Base-by-base conservation (phyloP, 2,113 vertebrate genomes). In the Anhinga rufa region DNA sequence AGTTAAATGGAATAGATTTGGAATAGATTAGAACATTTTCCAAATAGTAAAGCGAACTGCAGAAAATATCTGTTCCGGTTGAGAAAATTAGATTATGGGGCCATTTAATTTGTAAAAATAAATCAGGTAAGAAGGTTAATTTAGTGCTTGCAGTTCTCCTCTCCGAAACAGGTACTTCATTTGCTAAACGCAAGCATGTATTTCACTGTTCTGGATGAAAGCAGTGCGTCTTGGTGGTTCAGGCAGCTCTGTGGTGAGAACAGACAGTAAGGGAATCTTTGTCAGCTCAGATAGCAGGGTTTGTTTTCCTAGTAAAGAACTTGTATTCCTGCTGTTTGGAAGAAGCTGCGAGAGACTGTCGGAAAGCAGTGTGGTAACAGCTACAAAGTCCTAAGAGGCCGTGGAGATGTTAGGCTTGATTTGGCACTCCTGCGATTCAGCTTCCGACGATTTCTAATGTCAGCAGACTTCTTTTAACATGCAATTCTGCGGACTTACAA, bases 301-400 rank as follows among this genome's bases (percentile, higher is more conserved):
- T 95, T 88, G 61, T 79, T 95, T 86, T 48, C 77, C 72, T 61
- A 38, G 64, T 81, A 90, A 91, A 86, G 92, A 62, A 78, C 64
- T 91, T 69, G 61, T 64, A 92, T 69, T 58, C 82, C 91, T 81
- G 76, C 71, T 90, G 54, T 44, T 14, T 48, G 52, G 71, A 80
- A 82, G 96, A 72, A 71, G 76, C 54, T 69, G 44, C 5, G 1
- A 70, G 89, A 19, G 69, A 22, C 75, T 55, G 62, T 34, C 1
- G 2, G 75, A 65, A 85, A 38, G 71, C 66, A 42, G 60, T 2
- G 4, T 25, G 60, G 40, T 51, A 91, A 74, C 60, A 62, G 66
- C 86, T 65, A 29, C 15, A 21, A 57, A 69, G 79, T 72, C 79
- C 62, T 32, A 32, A 44, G 79, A 80, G 68, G 58, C 62, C 0